These are phyloP conservation scores for Aquatica leii DNA, from an alignment of 2,888 invertebrate species.

Conservation along the genomic window DNA sequence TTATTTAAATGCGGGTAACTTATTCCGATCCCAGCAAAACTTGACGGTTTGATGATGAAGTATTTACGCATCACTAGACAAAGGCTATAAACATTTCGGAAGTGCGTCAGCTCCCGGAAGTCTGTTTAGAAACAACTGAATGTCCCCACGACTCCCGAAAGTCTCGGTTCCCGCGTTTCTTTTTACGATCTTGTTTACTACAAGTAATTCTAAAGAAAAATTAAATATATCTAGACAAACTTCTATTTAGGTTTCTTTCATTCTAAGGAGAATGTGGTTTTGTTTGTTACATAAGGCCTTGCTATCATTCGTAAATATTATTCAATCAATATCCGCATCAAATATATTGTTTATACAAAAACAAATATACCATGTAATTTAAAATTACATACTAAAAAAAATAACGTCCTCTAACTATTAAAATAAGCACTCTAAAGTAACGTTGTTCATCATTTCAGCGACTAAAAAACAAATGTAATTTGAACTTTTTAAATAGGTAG, in stretches of 20 bases:
- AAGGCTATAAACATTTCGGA: slow-evolving; percentile 38
- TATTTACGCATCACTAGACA: slow-evolving; percentile 30
- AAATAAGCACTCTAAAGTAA: too few relatives aligned
- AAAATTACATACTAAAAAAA: too few relatives aligned
- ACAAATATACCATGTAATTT: too few relatives aligned
- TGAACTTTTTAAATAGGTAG: too few relatives aligned
- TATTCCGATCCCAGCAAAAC: slow-evolving; percentile 19
- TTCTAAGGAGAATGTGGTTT: background rate
- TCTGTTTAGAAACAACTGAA: slow-evolving; percentile 36
- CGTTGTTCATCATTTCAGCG: too few relatives aligned
- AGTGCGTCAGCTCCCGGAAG: slow-evolving; percentile 45
- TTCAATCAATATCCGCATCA: too few relatives aligned
- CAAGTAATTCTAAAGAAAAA: slow-evolving; percentile 41
- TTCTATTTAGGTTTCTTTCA: slow-evolving; percentile 7
- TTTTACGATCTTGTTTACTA: slow-evolving; percentile 45
- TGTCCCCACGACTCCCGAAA: slow-evolving; percentile 27
- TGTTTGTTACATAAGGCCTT: too few relatives aligned
- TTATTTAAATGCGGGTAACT: background rate
- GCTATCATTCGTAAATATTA: too few relatives aligned
- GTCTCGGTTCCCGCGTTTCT: slow-evolving; percentile 26
- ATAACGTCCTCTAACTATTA: too few relatives aligned
- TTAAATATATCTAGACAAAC: slow-evolving; percentile 23
- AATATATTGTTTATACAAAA: too few relatives aligned
- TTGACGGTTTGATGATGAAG: slow-evolving; percentile 19
- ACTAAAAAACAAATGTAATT: too few relatives aligned